A percentile compares a stretch with the other conserved stretches of the same genome.
phyloP scores from a whole-genome alignment of 2,888 invertebrate species.

The Diarsia mendica region DNA sequence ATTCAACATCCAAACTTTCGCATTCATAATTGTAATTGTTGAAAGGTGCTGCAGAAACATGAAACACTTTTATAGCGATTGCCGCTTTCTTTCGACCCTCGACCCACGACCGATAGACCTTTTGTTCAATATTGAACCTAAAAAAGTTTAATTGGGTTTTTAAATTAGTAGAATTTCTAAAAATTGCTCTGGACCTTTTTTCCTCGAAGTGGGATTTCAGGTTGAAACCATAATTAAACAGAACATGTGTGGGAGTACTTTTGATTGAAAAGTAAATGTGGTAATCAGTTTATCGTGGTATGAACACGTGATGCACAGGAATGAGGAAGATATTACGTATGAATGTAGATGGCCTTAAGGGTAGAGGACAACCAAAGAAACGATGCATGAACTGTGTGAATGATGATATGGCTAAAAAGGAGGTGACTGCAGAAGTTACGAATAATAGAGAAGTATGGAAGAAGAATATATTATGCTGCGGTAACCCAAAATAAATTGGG shows the following conservation, averaged over 20 bases:
- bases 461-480: no score
- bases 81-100: background rate
- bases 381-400: no score
- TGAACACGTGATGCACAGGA: no score
- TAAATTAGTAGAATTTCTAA: background rate
- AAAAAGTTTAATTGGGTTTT: background rate
- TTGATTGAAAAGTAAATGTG: no score
- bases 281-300: no score
- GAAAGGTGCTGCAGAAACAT: background rate
- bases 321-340: no score
- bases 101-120: background rate
- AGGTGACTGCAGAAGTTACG: no score
- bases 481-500: no score
- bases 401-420: no score
- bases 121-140: background rate
- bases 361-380: no score
- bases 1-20: background rate
- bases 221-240: background rate
- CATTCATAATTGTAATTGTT: background rate
- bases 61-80: background rate
- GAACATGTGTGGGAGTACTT: background rate
- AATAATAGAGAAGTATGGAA: no score
- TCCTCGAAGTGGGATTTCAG: background rate
- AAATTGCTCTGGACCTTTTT: background rate
- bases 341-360: no score